Base-by-base conservation (phyloP, 2,888 invertebrate genomes). In the Lasioglossum figueresi region DNA sequence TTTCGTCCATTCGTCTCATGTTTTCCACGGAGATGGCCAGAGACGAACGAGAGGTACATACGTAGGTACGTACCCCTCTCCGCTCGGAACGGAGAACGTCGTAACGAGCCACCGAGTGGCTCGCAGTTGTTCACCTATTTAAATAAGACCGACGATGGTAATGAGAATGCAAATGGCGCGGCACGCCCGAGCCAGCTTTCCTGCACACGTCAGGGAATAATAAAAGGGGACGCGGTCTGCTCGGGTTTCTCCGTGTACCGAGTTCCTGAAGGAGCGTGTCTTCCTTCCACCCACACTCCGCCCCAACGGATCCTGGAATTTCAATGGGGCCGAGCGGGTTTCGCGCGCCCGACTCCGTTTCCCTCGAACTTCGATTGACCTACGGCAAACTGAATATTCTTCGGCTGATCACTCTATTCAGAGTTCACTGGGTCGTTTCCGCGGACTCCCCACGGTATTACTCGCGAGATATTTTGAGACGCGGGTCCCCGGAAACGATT, bases 101-200 rank as follows among this genome's bases (percentile, higher is more conserved):
- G 23, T 91, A 86, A 88, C 90, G 88, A 88, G 84, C 81, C 80
- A 78, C 66, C 84, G 79, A 76, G 89, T 83, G 88, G 82, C 88
- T 89, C 79, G 89, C 88, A 91, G 91, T 92, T 92, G 91, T 93
- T 92, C 92, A 87, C 90, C 89, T 91, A 93, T 93, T 93, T 94
- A 92, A 93, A 93, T 93, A 92, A 92, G 93, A 91, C 89, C 92
- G 91, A 91, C 91, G 91, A 93, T 93, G 93, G 91, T 93, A 94
- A 94, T 93, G 94, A 93, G 93, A 93, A 94, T 94, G 94, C 93
- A 94, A 94, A 94, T 93, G 91, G 89, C 91, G 90, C 90, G 90
- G 91, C 89, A 91, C 90, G 83, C 75, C 82, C 76, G 56, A 43
- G 83, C 87, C 77, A 87, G 84, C 89, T 84, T 90, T 82, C 84